phyloP scores from a whole-genome alignment of 1,140 invertebrate species.

The Meteorus sp. region DNA sequence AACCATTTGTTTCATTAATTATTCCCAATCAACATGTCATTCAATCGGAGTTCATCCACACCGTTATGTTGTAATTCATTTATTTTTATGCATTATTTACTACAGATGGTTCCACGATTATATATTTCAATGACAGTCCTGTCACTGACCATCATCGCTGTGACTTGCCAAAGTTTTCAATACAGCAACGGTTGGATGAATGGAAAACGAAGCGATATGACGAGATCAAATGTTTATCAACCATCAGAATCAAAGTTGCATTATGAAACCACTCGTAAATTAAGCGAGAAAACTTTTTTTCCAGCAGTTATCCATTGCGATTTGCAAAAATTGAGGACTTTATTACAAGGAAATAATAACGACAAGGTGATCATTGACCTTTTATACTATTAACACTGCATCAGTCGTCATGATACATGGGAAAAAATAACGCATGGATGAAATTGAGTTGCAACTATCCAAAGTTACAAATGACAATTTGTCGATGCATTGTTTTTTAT shows the following conservation, averaged over 20 bases:
- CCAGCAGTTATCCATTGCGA: constrained; percentile 41
- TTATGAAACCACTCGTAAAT: no score
- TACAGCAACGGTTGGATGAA: constrained; percentile 77
- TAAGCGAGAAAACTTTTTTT: constrained; percentile 14
- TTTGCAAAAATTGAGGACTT: constrained; percentile 57
- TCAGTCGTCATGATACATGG: no score
- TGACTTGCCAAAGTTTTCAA: constrained; percentile 68
- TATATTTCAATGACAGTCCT: constrained; percentile 28
- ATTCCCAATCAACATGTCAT: neutral
- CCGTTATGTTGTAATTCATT: neutral
- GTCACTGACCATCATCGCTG: constrained; percentile 33
- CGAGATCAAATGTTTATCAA: constrained; percentile 26
- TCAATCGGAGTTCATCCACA: neutral
- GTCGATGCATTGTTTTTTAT: neutral
- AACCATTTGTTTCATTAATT: neutral
- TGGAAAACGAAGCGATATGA: constrained; percentile 63
- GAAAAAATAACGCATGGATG: no score
- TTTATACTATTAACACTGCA: neutral
- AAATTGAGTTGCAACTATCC: no score
- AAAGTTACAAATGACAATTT: no score
- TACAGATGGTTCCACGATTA: constrained; percentile 31
- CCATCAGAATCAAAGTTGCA: constrained; percentile 39
- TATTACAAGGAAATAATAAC: constrained; percentile 57
- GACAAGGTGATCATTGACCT: constrained; percentile 47
- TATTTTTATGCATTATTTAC: constrained; percentile 7